Evolutionary conservation across 2,797 vertebrate species (phyloP).

Genomic region (Serranus cabrilla): DNA sequence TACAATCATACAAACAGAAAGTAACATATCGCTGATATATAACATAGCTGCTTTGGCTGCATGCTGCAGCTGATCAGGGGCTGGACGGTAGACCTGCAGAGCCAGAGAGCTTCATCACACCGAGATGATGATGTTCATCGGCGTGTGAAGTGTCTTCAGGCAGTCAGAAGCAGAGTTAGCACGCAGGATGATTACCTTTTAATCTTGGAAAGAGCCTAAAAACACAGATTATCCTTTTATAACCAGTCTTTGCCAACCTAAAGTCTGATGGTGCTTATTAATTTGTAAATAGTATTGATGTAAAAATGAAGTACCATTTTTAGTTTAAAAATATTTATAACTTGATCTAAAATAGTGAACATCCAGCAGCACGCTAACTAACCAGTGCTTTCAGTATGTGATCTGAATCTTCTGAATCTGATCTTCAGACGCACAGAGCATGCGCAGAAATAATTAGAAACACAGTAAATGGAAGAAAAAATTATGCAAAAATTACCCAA

Average conservation of each 20-base stretch:
- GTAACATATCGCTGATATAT: background rate
- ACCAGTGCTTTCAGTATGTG: no score
- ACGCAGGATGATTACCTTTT: constrained; percentile 52
- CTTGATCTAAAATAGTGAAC: constrained; percentile 17
- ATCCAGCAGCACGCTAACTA: background rate
- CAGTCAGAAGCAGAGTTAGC: constrained; percentile 50
- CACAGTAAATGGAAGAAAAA: background rate
- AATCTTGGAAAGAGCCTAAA: constrained; percentile 43
- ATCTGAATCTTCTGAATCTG: no score
- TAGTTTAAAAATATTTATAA: constrained; percentile 29
- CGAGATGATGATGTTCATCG: constrained; percentile 66
- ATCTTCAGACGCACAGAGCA: no score
- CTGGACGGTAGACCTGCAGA: constrained; percentile 61
- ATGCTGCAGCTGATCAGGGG: constrained; percentile 50
- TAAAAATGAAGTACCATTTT: constrained; percentile 7
- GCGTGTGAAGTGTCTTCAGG: constrained; percentile 77
- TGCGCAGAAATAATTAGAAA: background rate
- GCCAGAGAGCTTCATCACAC: constrained; percentile 69
- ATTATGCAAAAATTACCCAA: background rate
- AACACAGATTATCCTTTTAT: constrained; percentile 37
- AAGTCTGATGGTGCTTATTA: constrained; percentile 27
- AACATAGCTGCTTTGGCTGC: constrained; percentile 5
- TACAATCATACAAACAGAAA: background rate
- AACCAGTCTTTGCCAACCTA: constrained; percentile 1
- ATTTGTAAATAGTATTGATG: constrained; percentile 42